phyloP scores from a whole-genome alignment of 1,140 invertebrate species.

The Halesus radiatus region DNA sequence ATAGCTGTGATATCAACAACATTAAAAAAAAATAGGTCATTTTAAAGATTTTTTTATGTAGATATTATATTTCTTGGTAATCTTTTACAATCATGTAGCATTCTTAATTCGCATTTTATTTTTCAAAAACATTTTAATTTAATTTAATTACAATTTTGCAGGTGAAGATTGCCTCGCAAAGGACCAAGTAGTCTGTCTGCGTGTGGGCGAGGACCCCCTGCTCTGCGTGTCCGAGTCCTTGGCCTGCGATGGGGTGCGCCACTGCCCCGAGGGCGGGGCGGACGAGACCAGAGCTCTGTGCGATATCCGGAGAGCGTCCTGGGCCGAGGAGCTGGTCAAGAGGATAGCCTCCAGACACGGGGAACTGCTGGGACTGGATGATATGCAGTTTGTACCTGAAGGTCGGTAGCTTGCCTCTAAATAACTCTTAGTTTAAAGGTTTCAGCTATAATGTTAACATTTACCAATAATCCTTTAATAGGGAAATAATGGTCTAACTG shows the following conservation, averaged over 20 bases:
- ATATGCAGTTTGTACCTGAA: slow-evolving; percentile 45
- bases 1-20: too few species aligned
- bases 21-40: too few species aligned
- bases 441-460: too few species aligned
- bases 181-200: slow-evolving; percentile 49
- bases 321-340: slow-evolving; percentile 62
- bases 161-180: slow-evolving; percentile 41
- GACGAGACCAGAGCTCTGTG: slow-evolving; percentile 70
- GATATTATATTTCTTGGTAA: too few species aligned
- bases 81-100: too few species aligned
- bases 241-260: slow-evolving; percentile 69
- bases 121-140: too few species aligned
- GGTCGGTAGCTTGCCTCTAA: slow-evolving; percentile 39
- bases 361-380: slow-evolving; percentile 52
- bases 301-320: slow-evolving; percentile 61
- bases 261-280: slow-evolving; percentile 65
- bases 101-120: too few species aligned
- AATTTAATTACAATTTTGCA: too few species aligned
- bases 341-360: slow-evolving; percentile 59
- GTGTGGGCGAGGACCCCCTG: slow-evolving; percentile 62
- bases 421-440: too few species aligned
- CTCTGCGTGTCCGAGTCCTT: slow-evolving; percentile 70
- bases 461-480: too few species aligned
- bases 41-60: too few species aligned
- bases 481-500: too few species aligned